These are phyloP conservation scores for Pterocles gutturalis DNA, from an alignment of 2,113 vertebrate species.

Conservation along the genomic window DNA sequence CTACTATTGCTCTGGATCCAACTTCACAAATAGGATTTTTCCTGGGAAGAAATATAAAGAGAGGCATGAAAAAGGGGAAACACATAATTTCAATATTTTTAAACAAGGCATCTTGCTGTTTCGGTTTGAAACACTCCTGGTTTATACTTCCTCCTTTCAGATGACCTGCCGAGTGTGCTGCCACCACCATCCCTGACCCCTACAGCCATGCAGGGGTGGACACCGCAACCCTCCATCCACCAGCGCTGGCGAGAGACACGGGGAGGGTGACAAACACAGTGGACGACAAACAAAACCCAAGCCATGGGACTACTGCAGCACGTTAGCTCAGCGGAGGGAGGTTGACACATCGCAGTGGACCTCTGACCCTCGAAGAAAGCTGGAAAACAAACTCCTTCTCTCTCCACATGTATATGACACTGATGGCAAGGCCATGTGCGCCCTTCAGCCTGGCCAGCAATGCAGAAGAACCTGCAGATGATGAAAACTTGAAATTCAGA, in stretches of 20 bases:
- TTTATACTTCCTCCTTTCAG: neutral
- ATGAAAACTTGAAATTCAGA: neutral
- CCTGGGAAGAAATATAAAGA: neutral
- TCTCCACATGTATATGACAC: neutral
- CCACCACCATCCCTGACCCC: too few relatives aligned
- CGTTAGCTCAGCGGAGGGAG: neutral
- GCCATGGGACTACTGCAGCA: neutral
- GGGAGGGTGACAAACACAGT: neutral
- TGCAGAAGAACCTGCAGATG: neutral
- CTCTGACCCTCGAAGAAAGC: neutral
- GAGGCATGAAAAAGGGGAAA: neutral
- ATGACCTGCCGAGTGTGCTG: neutral
- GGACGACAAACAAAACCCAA: neutral
- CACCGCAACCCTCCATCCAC: neutral
- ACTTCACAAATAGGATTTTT: neutral
- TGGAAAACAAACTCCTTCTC: neutral
- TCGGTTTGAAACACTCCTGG: neutral
- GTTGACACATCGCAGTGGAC: neutral
- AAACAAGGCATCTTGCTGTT: neutral
- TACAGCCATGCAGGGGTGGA: neutral
- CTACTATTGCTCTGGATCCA: neutral
- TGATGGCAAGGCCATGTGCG: neutral
- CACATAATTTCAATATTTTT: neutral
- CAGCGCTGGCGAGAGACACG: neutral
- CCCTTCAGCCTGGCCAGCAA: neutral